Conservation (phyloP, 2,113 vertebrate species). For the Mixornis gularis region DNA sequence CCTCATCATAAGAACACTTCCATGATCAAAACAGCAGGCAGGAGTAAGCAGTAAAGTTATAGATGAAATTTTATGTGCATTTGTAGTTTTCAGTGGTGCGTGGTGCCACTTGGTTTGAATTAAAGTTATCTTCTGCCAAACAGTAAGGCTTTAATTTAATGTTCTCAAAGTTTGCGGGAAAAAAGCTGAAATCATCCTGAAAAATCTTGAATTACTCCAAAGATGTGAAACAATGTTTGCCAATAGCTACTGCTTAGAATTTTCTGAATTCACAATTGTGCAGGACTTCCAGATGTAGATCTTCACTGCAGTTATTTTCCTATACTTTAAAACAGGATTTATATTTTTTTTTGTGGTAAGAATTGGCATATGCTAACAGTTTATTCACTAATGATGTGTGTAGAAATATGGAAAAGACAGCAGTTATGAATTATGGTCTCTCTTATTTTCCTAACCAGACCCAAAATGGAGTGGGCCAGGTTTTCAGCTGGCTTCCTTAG, state of each 20-base stretch:
- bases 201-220: conserved; percentile 13
- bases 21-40: neutral
- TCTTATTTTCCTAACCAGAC: conserved; percentile 12
- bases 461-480: neutral
- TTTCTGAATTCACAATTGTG: neutral
- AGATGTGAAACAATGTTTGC: neutral
- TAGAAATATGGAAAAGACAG: neutral
- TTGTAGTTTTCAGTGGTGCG: neutral
- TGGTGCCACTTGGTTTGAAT: neutral
- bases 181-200: neutral
- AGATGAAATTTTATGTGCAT: neutral
- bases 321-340: neutral
- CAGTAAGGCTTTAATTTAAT: neutral
- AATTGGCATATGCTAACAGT: neutral
- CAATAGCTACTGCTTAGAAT: neutral
- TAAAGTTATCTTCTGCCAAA: neutral
- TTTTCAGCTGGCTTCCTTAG: neutral
- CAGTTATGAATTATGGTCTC: conserved; percentile 4
- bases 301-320: neutral
- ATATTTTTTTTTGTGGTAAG: neutral
- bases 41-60: neutral
- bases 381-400: neutral
- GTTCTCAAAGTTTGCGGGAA: neutral
- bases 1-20: neutral
- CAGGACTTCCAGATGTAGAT: neutral